phyloP scores from a whole-genome alignment of 1,140 invertebrate genomes.

The Portunus trituberculatus region DNA sequence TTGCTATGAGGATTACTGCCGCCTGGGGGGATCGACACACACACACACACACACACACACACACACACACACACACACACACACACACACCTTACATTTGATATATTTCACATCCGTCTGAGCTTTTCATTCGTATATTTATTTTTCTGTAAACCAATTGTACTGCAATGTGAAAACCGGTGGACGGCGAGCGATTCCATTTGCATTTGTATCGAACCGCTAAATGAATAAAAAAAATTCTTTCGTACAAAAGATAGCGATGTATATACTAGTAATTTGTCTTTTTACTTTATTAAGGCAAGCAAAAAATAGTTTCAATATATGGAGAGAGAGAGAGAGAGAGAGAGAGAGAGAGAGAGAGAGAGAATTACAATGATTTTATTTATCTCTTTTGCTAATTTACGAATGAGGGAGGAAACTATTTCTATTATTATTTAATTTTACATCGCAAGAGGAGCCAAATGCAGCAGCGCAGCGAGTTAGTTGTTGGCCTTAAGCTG shows the following conservation, averaged over 20 bases:
- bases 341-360: too few relatives aligned
- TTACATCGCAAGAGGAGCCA: background rate
- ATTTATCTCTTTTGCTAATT: too few relatives aligned
- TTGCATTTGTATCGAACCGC: background rate
- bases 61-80: slow-evolving; percentile 56
- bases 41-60: slow-evolving; percentile 53
- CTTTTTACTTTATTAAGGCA: too few relatives aligned
- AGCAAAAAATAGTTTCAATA: too few relatives aligned
- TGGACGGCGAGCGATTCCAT: background rate
- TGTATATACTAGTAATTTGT: too few relatives aligned
- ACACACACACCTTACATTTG: slow-evolving; percentile 8
- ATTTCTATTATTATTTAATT: background rate
- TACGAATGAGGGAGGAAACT: too few relatives aligned
- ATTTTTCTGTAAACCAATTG: background rate
- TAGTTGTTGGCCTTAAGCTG: background rate
- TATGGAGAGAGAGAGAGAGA: too few relatives aligned
- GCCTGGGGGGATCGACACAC: slow-evolving; percentile 28
- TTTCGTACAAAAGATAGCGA: background rate
- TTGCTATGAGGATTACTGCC: slow-evolving; percentile 35
- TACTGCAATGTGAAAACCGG: background rate
- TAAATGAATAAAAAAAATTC: background rate
- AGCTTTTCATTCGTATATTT: background rate
- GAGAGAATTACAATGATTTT: too few relatives aligned
- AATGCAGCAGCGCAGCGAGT: background rate
- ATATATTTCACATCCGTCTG: background rate